Evolutionary conservation across 2,113 vertebrate genomes (phyloP).

Genomic region (Pipa parva): DNA sequence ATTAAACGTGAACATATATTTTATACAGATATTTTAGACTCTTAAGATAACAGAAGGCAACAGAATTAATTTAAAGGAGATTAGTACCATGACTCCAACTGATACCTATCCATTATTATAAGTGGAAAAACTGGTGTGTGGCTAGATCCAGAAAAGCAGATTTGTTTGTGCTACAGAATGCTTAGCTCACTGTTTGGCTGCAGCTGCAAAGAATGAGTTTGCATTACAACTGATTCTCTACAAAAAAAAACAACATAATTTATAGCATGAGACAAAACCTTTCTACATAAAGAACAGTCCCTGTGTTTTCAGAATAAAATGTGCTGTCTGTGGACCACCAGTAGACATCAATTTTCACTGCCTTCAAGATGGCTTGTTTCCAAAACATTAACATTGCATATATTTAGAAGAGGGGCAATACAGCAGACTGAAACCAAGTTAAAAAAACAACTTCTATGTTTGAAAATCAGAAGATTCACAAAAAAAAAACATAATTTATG

Average conservation of each 20-base stretch:
- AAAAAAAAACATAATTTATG: no score
- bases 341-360: neutral
- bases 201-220: neutral
- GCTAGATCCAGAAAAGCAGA: slow-evolving; percentile 46
- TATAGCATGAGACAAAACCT: neutral
- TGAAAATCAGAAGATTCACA: no score
- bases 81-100: slow-evolving; percentile 38
- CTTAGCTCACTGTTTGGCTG: neutral
- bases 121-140: slow-evolving; percentile 35
- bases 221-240: neutral
- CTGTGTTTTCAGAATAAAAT: no score
- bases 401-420: slow-evolving; percentile 31
- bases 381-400: slow-evolving; percentile 39
- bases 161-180: neutral
- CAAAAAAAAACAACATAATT: neutral
- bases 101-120: no score
- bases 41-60: neutral
- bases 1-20: slow-evolving; percentile 1
- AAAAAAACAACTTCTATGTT: neutral
- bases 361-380: neutral
- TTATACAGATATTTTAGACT: neutral
- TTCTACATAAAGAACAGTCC: neutral
- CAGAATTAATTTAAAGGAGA: no score
- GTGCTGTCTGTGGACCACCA: no score
- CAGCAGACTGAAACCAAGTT: neutral